These are phyloP conservation scores for Polypterus senegalus DNA, from an alignment of 2,113 vertebrate species.

Conservation along the genomic window DNA sequence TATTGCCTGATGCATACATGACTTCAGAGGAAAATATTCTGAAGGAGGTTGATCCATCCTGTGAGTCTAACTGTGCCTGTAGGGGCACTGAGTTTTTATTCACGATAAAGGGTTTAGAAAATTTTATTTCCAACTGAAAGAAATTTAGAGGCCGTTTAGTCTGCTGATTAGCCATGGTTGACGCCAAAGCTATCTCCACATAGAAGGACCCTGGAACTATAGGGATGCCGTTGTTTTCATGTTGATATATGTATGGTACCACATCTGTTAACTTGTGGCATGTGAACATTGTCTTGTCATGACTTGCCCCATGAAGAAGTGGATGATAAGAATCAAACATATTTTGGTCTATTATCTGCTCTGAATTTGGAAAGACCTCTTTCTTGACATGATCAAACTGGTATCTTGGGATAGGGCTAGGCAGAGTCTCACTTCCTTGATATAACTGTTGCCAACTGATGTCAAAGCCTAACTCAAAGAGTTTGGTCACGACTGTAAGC, in stretches of 20 bases:
- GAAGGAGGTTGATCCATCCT: slow-evolving; percentile 37
- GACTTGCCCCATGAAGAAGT: slow-evolving; percentile 34
- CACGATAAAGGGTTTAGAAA: slow-evolving; percentile 49
- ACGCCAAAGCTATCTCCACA: slow-evolving; percentile 59
- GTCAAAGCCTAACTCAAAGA: slow-evolving; percentile 62
- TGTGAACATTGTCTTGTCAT: slow-evolving; percentile 28
- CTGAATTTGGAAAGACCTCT: slow-evolving; percentile 36
- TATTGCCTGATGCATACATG: slow-evolving; percentile 52
- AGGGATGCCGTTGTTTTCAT: slow-evolving; percentile 50
- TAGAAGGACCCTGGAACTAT: slow-evolving; percentile 63
- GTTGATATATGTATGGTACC: slow-evolving; percentile 52
- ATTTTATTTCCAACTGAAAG: slow-evolving; percentile 49
- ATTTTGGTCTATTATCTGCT: slow-evolving; percentile 30
- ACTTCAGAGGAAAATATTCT: slow-evolving; percentile 44
- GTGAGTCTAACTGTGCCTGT: slow-evolving; percentile 39
- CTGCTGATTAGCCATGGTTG: slow-evolving; percentile 39
- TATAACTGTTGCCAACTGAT: slow-evolving; percentile 59
- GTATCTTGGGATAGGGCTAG: slow-evolving; percentile 53
- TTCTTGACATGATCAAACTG: slow-evolving; percentile 59
- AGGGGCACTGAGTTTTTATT: slow-evolving; percentile 37
- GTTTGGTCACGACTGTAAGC: slow-evolving; percentile 39
- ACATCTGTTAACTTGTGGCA: slow-evolving; percentile 44
- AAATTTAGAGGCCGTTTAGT: slow-evolving; percentile 43
- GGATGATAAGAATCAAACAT: slow-evolving; percentile 23
- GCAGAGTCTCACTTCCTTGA: slow-evolving; percentile 44